These are phyloP conservation scores for Enteromius fasciolatus DNA, from an alignment of 2,797 vertebrate genomes.

Conservation along the genomic window DNA sequence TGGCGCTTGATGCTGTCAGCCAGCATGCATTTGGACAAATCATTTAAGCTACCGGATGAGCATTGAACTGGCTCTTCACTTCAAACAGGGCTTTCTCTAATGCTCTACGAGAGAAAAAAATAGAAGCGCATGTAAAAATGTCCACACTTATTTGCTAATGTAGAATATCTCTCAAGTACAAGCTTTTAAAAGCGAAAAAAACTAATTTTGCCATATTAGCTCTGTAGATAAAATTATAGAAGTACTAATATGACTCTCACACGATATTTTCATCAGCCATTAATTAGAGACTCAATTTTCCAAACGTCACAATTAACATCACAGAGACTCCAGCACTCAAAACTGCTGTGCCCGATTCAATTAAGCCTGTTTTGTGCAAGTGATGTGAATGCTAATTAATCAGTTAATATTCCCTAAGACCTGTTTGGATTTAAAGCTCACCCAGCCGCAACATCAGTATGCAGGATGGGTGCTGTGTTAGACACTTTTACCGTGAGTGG, in stretches of 20 bases:
- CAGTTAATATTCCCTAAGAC: constrained; percentile 61
- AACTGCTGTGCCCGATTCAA: constrained; percentile 62
- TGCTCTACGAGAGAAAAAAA: constrained; percentile 8
- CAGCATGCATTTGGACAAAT: constrained; percentile 28
- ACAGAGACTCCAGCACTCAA: constrained; percentile 57
- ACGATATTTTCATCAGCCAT: constrained; percentile 62
- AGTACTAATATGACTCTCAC: constrained; percentile 56
- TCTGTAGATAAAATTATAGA: constrained; percentile 49
- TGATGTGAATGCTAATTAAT: constrained; percentile 64
- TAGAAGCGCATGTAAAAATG: background rate
- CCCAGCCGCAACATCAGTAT: constrained; percentile 53
- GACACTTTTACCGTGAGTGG: constrained; percentile 53
- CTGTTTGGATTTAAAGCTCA: constrained; percentile 59
- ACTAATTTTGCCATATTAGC: constrained; percentile 46
- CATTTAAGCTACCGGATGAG: constrained; percentile 8
- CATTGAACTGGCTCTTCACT: constrained; percentile 12
- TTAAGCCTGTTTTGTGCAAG: constrained; percentile 57
- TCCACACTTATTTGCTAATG: constrained; percentile 6
- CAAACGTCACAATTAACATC: constrained; percentile 65
- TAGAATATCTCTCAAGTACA: constrained; percentile 16
- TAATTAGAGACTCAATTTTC: constrained; percentile 66
- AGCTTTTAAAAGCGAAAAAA: constrained; percentile 2
- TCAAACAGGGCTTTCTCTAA: constrained; percentile 11
- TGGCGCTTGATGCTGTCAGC: background rate
- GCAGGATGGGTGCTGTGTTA: constrained; percentile 49